Evolutionary conservation across 2,888 invertebrate genomes (phyloP).

Genomic region (Plebejus argus): DNA sequence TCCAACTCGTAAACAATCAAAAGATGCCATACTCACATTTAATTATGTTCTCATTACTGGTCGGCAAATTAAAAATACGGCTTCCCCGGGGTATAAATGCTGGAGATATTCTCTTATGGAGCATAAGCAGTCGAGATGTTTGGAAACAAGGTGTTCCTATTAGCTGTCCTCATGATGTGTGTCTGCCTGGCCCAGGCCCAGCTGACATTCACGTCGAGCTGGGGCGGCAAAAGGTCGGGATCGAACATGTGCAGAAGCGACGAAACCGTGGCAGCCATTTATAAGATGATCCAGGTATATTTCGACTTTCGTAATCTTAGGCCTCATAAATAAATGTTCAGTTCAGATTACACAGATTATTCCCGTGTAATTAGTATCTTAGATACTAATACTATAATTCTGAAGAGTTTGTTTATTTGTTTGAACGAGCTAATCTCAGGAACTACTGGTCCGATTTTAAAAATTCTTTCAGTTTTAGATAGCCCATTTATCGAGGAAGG

Average conservation of each 20-base stretch:
- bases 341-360: too few relatives aligned
- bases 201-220: slow-evolving; percentile 80
- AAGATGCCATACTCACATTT: slow-evolving; percentile 38
- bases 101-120: not conserved
- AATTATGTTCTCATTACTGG: slow-evolving; percentile 41
- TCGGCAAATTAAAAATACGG: slow-evolving; percentile 48
- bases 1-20: slow-evolving; percentile 30
- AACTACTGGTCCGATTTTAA: too few relatives aligned
- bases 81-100: slow-evolving; percentile 55
- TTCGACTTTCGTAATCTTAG: too few relatives aligned
- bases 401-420: too few relatives aligned
- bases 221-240: slow-evolving; percentile 71
- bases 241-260: slow-evolving; percentile 62
- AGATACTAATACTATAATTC: too few relatives aligned
- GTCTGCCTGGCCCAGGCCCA: slow-evolving; percentile 65
- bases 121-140: not conserved
- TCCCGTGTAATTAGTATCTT: too few relatives aligned
- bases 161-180: slow-evolving; percentile 56
- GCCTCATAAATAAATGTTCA: too few relatives aligned
- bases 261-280: slow-evolving; percentile 61
- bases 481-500: too few relatives aligned
- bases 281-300: slow-evolving; percentile 65
- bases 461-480: too few relatives aligned
- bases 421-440: too few relatives aligned
- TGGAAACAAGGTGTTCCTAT: slow-evolving; percentile 48